Percentiles rank a stretch among this genome's conserved stretches.
phyloP scores from a whole-genome alignment of 2,888 invertebrate species.

The Notocelia uddmanniana region DNA sequence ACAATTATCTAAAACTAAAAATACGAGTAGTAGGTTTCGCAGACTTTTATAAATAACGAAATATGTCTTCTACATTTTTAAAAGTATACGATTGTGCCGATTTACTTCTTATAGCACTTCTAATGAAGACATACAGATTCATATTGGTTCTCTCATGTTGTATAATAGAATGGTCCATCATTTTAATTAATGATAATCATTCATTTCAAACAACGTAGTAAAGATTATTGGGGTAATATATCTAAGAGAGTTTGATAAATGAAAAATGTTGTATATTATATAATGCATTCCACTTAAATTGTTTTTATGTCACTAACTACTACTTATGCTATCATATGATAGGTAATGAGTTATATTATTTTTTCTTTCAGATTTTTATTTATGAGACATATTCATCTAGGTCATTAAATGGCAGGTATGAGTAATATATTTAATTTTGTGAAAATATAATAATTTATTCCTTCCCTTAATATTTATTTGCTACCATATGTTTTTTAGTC shows the following conservation, averaged over 20 bases:
- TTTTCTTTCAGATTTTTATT: not conserved
- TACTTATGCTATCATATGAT: not conserved
- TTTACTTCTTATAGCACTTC: not conserved
- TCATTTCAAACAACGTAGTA: not conserved
- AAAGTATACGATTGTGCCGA: not conserved
- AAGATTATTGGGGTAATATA: not conserved
- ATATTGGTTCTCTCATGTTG: not conserved
- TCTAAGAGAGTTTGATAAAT: not conserved
- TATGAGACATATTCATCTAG: not conserved
- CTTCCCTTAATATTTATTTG: not conserved
- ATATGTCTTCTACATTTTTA: not conserved
- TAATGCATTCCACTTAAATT: not conserved
- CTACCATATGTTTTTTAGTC: not conserved
- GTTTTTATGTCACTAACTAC: not conserved
- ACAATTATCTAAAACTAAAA: not conserved
- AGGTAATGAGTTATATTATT: not conserved
- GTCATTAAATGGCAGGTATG: conserved; percentile 16
- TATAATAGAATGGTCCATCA: not conserved
- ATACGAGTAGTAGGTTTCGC: not conserved
- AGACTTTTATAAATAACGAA: not conserved
- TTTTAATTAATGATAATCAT: not conserved
- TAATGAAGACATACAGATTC: not conserved
- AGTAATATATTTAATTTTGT: not conserved
- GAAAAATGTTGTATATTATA: not conserved
- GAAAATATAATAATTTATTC: not conserved